Evolutionary conservation across 2,113 vertebrate species (phyloP), one percentile per base, ranked within the genome.

Genomic region (Oostethus manadensis): DNA sequence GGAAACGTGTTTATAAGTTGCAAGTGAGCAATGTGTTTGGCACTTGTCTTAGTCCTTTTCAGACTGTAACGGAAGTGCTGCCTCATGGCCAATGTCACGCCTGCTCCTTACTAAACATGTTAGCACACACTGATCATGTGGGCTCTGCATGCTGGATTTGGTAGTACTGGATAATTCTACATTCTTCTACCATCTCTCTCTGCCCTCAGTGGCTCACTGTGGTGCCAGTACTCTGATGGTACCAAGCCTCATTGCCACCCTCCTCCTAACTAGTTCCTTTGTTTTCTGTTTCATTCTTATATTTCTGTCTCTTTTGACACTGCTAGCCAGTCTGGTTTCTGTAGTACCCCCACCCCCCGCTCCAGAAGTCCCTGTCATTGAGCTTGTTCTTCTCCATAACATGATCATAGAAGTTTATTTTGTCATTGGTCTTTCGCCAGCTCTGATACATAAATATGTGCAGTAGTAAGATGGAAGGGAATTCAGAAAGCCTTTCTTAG

Each of bases 181-280:
- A 13, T 35, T 38, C 21, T 22, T n/a, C n/a, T n/a, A n/a, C n/a
- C n/a, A n/a, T n/a, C 23, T 35, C 35, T 18, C 38, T 51, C 11
- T 48, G 16, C 9, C 42, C 29, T 56, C 15, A 3, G 70, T 56
- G 15, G 1, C 68, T 42, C 62, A 70, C 67, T 77, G 16, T 62
- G 50, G 66, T 69, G 59, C 63, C 67, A 70, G 79, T 85, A 72
- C 83, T 81, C 69, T 57, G 44, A 66, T 69, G 64, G 85, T 88
- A 86, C 86, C 84, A 84, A 80, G 64, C 77, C 63, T 62, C 74
- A 43, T 70, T 49, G 38, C 70, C 54, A 18, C 70, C 62, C 68
- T 72, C 48, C 69, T 68, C 66, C 51, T 47, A 46, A 50, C 61
- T 58, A 50, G 67, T 68, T 62, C 74, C 73, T 79, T 84, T 85